Evolutionary conservation across 2,888 invertebrate species (phyloP), one percentile per base, ranked within the genome.

Genomic region (Spicauda simplicius): DNA sequence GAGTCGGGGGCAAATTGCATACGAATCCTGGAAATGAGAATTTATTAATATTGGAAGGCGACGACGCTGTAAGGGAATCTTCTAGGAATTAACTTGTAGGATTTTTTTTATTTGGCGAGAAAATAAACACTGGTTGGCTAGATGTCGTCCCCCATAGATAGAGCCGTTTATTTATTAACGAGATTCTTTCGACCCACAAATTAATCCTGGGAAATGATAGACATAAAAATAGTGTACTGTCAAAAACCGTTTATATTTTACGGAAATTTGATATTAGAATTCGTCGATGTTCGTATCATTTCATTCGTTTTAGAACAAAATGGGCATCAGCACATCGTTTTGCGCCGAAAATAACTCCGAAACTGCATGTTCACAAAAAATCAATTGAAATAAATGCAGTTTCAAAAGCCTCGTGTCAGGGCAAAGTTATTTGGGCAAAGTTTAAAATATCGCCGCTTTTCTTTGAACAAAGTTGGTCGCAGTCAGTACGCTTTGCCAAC

Each of bases 41-140:
- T 92, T 93, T 93, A 93, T 92, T 92, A 90, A 92, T 91, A 93
- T 93, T 91, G 90, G 84, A 85, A 85, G 79, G 80, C 80, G 79
- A 80, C 80, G 79, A 77, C 77, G 78, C 74, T 74, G 78, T 68
- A 76, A 78, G 77, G 78, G 81, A 79, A 78, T 76, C 76, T 77
- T 70, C 73, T 71, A 76, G 78, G 88, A 90, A 90, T 90, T 90
- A 90, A 87, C 82, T 83, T 82, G 80, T 81, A 82, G 80, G 81
- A 82, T 84, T 86, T 84, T 84, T 85, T 80, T 80, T 83, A 14
- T 48, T 48, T 77, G 77, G 77, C 72, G 74, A 73, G 73, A 66
- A 74, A 70, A 74, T 76, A 78, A 76, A 72, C 59, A 70, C 71
- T 71, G 56, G 67, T 67, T 67, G 52, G 52, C 25, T 50, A 37